Base-by-base conservation (phyloP, 2,888 invertebrate species). In the Catocala fraxini region DNA sequence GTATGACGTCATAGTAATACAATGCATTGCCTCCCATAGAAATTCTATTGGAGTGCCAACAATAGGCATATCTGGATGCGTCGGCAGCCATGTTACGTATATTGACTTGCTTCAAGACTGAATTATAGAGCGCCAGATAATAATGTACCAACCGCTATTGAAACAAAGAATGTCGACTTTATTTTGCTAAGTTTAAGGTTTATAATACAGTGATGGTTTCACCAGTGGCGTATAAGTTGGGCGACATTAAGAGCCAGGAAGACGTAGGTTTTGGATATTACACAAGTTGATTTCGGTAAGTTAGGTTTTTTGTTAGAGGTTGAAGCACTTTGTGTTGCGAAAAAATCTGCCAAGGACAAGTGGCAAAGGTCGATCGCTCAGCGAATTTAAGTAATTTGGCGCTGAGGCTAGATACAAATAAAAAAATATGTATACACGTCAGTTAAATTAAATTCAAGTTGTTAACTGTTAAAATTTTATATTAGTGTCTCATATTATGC, bases 31-130 rank as follows among this genome's bases (percentile, higher is more conserved):
- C 49, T 59, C 60, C 59, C 61, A 73, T 73, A 67, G 76, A 76
- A 70, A 73, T 76, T 73, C 69, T 70, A 78, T 74, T 65, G 59
- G 11, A 51, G 53, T 46, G 25, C 60, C 10, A 51, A 79, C 75
- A 79, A 78, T 70, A 65, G 73, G 48, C 65, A 43, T 74, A 72
- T 69, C 66, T 74, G 62, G 59, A 65, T 62, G 59, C 54, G 55
- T 60, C 42, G 63, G 52, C 55, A 59, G 64, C 61, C 65, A 61
- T 41, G 62, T 52, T 60, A 48, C 55, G 25, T 60, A 58, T 68
- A 75, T 68, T 68, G 71, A 68, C 59, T 64, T 51, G 53, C 66
- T 64, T 60, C 39, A 65, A 62, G 15, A 62, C 56, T 53, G 25
- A 62, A 47, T 57, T 63, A 62, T 65, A 48, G 15, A 43, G 10